Evolutionary conservation across 2,888 invertebrate species (phyloP).

Genomic region (Ormia ochracea): DNA sequence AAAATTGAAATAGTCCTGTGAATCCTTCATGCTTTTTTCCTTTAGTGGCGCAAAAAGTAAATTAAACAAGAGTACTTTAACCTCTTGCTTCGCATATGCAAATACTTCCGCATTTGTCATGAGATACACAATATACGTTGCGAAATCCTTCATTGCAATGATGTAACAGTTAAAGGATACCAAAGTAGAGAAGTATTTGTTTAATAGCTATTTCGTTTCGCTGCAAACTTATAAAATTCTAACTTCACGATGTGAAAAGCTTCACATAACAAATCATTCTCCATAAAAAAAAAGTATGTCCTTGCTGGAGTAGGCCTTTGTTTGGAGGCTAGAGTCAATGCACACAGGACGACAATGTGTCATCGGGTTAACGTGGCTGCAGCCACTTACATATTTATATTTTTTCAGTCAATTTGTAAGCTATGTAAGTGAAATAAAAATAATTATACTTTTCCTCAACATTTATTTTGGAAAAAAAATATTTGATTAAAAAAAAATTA

Average conservation of each 20-base stretch:
- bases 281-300: slow-evolving; percentile 32
- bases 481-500: no score
- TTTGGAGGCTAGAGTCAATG: slow-evolving; percentile 16
- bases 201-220: not conserved
- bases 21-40: slow-evolving; percentile 1
- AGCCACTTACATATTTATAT: no score
- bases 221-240: not conserved
- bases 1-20: slow-evolving; percentile 29
- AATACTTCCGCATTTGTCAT: slow-evolving; percentile 53
- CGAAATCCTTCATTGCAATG: slow-evolving; percentile 4
- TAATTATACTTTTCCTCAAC: no score
- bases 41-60: not conserved
- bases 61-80: slow-evolving; percentile 56
- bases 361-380: slow-evolving; percentile 57
- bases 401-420: no score
- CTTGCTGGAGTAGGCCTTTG: slow-evolving; percentile 42
- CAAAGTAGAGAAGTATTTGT: not conserved
- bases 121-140: slow-evolving; percentile 12
- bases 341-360: slow-evolving; percentile 36
- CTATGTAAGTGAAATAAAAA: no score
- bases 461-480: no score
- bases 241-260: slow-evolving; percentile 19
- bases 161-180: slow-evolving; percentile 21
- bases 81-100: slow-evolving; percentile 47
- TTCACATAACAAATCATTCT: not conserved